Evolutionary conservation across 1,140 invertebrate species (phyloP).

Genomic region (Aphelenchoides fujianensis): DNA sequence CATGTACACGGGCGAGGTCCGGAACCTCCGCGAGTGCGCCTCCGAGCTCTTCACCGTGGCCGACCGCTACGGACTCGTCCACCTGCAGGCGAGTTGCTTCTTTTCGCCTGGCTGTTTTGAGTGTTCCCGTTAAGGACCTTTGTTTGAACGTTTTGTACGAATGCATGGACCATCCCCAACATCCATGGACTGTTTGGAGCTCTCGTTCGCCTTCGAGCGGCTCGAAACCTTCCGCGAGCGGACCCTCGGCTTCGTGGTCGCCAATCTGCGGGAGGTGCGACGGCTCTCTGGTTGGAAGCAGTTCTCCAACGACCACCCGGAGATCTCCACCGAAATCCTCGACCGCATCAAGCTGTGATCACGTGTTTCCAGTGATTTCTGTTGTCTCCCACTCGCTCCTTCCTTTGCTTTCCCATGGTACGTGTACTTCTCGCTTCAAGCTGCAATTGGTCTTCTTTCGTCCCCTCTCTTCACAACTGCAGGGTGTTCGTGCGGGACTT

Average conservation of each 20-base stretch:
- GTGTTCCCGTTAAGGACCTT: background rate
- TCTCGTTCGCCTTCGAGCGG: background rate
- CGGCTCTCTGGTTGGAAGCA: background rate
- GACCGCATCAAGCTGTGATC: too few species aligned
- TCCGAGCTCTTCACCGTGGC: background rate
- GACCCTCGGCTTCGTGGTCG: background rate
- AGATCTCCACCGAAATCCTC: background rate
- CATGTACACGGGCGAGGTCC: background rate
- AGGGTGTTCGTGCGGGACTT: too few species aligned
- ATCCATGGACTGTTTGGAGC: background rate
- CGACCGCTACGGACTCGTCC: background rate
- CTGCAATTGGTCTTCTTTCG: too few species aligned
- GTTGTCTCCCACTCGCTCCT: too few species aligned
- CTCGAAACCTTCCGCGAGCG: background rate
- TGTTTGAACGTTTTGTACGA: background rate
- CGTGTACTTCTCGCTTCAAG: too few species aligned
- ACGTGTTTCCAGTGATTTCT: too few species aligned
- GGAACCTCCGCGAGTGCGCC: background rate
- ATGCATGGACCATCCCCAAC: background rate
- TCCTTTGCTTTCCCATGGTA: too few species aligned
- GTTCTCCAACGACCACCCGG: background rate
- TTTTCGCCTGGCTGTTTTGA: background rate
- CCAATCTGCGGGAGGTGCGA: background rate
- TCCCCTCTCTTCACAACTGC: too few species aligned
- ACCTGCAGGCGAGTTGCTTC: background rate